Percentiles rank a stretch among this genome's conserved stretches.
Conservation (phyloP, 2,888 invertebrate species). For the Sabellastarte sp. region DNA sequence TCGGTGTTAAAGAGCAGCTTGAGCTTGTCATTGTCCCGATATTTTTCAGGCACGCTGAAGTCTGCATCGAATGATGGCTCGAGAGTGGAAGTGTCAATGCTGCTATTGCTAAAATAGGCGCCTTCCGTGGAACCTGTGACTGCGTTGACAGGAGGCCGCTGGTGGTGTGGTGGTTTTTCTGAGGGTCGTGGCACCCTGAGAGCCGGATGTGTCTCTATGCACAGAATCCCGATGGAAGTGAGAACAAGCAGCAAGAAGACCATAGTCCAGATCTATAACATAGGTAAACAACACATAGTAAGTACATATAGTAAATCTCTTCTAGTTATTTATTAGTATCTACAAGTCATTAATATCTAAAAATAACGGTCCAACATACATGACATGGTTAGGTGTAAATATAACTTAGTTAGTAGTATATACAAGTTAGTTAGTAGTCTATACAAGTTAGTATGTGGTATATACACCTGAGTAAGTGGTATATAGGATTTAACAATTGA, state of each 20-base stretch:
- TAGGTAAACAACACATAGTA: too few species aligned
- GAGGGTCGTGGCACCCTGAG: constrained; percentile 11
- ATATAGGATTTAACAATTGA: too few species aligned
- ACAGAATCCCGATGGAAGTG: constrained; percentile 25
- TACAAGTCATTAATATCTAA: too few species aligned
- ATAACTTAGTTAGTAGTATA: too few species aligned
- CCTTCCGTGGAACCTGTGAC: not conserved
- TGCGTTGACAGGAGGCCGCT: not conserved
- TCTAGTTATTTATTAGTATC: too few species aligned
- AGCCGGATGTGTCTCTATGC: constrained; percentile 25
- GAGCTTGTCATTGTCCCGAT: constrained; percentile 17
- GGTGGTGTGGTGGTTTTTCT: not conserved
- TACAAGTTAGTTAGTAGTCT: too few species aligned
- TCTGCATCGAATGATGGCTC: too few species aligned
- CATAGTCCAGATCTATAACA: constrained; percentile 24
- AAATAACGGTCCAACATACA: too few species aligned
- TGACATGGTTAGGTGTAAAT: too few species aligned
- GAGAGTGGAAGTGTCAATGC: not conserved
- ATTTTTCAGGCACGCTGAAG: not conserved
- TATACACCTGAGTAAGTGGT: too few species aligned
- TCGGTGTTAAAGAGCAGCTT: constrained; percentile 18
- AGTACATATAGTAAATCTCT: too few species aligned
- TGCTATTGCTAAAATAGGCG: not conserved
- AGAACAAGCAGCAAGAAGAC: constrained; percentile 25
- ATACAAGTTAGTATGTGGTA: too few species aligned